phyloP scores from a whole-genome alignment of 2,888 invertebrate genomes.

The Stenolophus ochropezus region DNA sequence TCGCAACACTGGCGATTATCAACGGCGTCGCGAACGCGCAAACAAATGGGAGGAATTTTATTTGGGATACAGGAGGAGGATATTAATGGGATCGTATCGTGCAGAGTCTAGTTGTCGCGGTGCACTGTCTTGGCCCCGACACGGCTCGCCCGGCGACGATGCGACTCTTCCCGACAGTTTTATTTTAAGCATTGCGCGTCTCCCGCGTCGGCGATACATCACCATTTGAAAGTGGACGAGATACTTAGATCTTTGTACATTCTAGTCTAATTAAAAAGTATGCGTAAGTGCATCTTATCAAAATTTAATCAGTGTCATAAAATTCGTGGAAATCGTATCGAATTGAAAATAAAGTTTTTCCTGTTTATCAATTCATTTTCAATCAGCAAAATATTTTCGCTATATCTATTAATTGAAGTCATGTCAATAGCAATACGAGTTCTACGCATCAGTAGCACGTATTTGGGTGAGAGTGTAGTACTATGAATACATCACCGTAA shows the following conservation, averaged over 20 bases:
- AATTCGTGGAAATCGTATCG: background rate
- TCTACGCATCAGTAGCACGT: background rate
- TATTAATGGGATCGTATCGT: conserved; percentile 16
- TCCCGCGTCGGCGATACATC: conserved; percentile 69
- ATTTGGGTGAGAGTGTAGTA: conserved; percentile 15
- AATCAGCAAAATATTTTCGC: background rate
- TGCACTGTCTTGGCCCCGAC: conserved; percentile 50
- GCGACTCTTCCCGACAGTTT: conserved; percentile 71
- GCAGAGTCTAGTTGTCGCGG: conserved; percentile 22
- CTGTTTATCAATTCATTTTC: background rate
- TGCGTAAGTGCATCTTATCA: background rate
- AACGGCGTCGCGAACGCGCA: conserved; percentile 17
- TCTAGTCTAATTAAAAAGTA: background rate
- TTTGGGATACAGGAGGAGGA: background rate
- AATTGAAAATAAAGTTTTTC: background rate
- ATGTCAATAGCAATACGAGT: background rate
- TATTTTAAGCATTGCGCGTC: conserved; percentile 73
- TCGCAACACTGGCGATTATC: background rate
- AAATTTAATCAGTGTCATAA: background rate
- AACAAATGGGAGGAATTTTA: background rate
- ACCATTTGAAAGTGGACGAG: conserved; percentile 44
- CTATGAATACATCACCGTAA: background rate
- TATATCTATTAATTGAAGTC: background rate
- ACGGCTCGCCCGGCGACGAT: conserved; percentile 54
- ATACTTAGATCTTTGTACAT: conserved; percentile 9